A percentile compares a stretch with the other conserved stretches of the same genome.
Evolutionary conservation across 2,113 vertebrate species (phyloP).

Genomic region (Hippocampus abdominalis): DNA sequence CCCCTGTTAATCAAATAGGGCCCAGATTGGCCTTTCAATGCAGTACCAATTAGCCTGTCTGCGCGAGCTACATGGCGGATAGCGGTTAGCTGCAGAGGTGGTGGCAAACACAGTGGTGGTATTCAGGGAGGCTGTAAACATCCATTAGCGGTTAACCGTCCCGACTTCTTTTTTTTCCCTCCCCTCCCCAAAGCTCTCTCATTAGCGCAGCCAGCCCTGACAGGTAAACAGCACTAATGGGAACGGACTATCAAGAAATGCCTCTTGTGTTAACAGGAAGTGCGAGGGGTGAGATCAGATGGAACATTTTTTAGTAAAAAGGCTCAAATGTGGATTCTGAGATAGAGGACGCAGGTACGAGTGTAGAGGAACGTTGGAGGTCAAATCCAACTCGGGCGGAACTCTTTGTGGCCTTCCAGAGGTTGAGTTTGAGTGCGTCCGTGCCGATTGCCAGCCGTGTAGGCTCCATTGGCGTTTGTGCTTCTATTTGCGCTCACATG

Average conservation of each 20-base stretch:
- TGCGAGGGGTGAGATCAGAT: constrained; percentile 51
- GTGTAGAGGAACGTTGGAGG: not conserved
- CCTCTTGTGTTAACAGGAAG: constrained; percentile 77
- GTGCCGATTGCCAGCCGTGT: not conserved
- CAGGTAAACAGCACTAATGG: constrained; percentile 90
- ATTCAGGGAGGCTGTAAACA: constrained; percentile 80
- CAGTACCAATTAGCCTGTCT: constrained; percentile 76
- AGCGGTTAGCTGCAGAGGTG: constrained; percentile 62
- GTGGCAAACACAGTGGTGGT: constrained; percentile 48
- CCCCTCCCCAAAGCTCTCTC: constrained; percentile 84
- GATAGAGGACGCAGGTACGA: constrained; percentile 25
- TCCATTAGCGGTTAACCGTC: constrained; percentile 85
- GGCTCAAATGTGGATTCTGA: constrained; percentile 24
- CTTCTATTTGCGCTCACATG: constrained; percentile 34
- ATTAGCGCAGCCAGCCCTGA: constrained; percentile 86
- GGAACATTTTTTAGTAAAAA: constrained; percentile 6
- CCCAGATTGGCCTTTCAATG: constrained; percentile 54
- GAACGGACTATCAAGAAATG: constrained; percentile 89
- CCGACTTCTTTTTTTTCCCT: constrained; percentile 79
- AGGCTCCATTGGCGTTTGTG: constrained; percentile 32
- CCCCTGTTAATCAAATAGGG: constrained; percentile 61
- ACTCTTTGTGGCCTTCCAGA: too few species aligned
- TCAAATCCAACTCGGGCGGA: not conserved
- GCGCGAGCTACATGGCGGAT: constrained; percentile 42
- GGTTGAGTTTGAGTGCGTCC: constrained; percentile 12